Base-by-base conservation (phyloP, 1,140 invertebrate species). In the Ips typographus region DNA sequence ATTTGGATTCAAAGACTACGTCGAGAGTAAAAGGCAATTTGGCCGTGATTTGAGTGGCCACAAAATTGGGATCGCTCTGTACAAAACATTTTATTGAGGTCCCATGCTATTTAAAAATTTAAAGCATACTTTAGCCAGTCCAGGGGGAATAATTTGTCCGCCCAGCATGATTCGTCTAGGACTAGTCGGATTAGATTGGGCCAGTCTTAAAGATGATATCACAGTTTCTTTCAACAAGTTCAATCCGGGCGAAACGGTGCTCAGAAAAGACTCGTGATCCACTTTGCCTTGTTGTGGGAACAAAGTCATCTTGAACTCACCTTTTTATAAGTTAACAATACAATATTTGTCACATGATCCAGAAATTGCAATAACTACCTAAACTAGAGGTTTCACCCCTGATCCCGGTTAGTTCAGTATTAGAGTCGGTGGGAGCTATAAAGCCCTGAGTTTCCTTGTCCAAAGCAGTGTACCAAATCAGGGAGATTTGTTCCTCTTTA, bases 11-110 rank as follows among this genome's bases (percentile, higher is more conserved):
- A 79, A 91, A 98, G 5, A 90, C 86, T 0, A 97, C 83, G 77
- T 98, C 95, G 65, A 98, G 82, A 38, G 90, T 86, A 75, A 95
- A 93, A 0, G 95, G 94, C 1, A 93, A 83, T 74, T 88, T 89
- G 1, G 88, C 89, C 1, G 91, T 90, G 58, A 96, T 83, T 80
- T 94, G 91, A 37, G 88, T 89, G 1, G 90, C 92, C 7, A 96
- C 86, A 71, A 96, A 93, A 81, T 96, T 96, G 0, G 92, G 87
- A 66, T 86, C 82, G 8, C 83, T 80, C 68, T 83, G 22, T 22
- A 22, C 22, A 53, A 22, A 77, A 77, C 37, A 40, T 59, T 42
- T 4, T 4, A 40, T 40, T 59, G 5, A 59, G 6, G 6, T 55
- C n/a, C 8, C n/a, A 55, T 36, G 36, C 7, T 38, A 55, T 1